Base-by-base conservation (phyloP, 92 coral and sea anemone species). In the Phymanthus crucifer region DNA sequence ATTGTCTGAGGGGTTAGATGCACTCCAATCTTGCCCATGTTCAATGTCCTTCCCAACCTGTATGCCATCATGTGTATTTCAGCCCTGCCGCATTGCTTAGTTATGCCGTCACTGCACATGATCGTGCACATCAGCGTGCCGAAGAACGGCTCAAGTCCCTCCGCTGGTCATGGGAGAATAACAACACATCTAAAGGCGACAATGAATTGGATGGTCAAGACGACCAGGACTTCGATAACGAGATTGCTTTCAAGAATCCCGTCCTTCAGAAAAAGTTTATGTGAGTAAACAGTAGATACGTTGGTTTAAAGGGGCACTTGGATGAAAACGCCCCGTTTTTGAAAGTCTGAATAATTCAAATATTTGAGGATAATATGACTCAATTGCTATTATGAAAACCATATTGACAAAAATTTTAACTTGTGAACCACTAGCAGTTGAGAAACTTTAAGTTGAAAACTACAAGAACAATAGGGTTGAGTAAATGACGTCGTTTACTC, bases 81-180 rank as follows among this genome's bases (percentile, higher is more conserved):
- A 75, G 81, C n/a, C 61, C 82, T 64, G 64, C 31, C 14, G 61
- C 21, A 38, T 66, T 46, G 38, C 72, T 81, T 12, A 83, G 82
- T 71, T 85, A 87, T 65, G 78, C 85, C 7, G 70, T 95, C 75
- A 93, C 84, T 33, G 95, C 98, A 6, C 98, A 95, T 48, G 98
- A 95, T 74, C 87, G 98, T 7, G 90, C 98, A 23, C 98, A 95
- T 40, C 80, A 88, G 71, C 83, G 94, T 14, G 77, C 98, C 1
- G 98, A 95, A 27, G 97, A 95, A 75, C 84, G 98, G 31, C 90
- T 95, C 3, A 88, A 93, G 77, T 79, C 93, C 26, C 56, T 93
- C 38, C 91, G 87, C 38, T 95, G 94, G 92, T 81, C 97, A 0
- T 95, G 98, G 98, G 98, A 95, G 78, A 95, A 87, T 73, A 97